A percentile compares a stretch with the other conserved stretches of the same genome.
These are phyloP conservation scores for Mechanitis mazaeus DNA, from an alignment of 2,888 invertebrate species.

Conservation along the genomic window DNA sequence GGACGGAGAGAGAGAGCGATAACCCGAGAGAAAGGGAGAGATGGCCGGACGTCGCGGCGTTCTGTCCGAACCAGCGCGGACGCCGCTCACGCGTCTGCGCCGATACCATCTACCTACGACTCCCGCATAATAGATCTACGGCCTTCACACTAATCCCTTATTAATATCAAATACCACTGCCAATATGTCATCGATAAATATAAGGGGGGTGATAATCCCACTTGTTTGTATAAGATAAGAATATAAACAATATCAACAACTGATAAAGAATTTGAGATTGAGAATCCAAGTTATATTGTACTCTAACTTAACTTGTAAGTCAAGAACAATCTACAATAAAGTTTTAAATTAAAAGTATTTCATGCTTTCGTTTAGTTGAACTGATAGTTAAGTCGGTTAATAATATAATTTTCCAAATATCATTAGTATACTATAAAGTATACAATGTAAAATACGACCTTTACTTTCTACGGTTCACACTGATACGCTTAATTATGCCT, in stretches of 20 bases:
- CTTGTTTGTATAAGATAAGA: too few relatives aligned
- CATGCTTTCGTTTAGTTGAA: background rate
- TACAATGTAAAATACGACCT: conserved; percentile 33
- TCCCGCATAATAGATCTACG: conserved; percentile 16
- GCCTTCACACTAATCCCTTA: conserved; percentile 24
- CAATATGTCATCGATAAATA: conserved; percentile 3
- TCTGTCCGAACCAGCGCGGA: conserved; percentile 29
- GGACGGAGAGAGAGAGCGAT: conserved; percentile 75
- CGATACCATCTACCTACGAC: conserved; percentile 19
- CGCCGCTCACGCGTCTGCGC: conserved; percentile 22
- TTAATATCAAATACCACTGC: conserved; percentile 10
- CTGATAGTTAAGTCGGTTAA: conserved; percentile 32
- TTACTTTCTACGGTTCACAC: conserved; percentile 50
- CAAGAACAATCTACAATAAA: too few relatives aligned
- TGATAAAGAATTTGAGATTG: too few relatives aligned
- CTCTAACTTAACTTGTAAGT: too few relatives aligned
- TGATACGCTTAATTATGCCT: conserved; percentile 34
- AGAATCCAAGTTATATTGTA: too few relatives aligned
- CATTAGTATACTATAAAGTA: background rate
- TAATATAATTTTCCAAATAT: conserved; percentile 25
- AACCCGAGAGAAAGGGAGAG: conserved; percentile 73
- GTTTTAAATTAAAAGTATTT: too few relatives aligned
- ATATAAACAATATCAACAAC: too few relatives aligned
- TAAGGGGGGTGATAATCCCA: background rate
- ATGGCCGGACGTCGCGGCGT: conserved; percentile 39